Conservation (phyloP, 2,888 invertebrate species). For the Yponomeuta plumbellus region DNA sequence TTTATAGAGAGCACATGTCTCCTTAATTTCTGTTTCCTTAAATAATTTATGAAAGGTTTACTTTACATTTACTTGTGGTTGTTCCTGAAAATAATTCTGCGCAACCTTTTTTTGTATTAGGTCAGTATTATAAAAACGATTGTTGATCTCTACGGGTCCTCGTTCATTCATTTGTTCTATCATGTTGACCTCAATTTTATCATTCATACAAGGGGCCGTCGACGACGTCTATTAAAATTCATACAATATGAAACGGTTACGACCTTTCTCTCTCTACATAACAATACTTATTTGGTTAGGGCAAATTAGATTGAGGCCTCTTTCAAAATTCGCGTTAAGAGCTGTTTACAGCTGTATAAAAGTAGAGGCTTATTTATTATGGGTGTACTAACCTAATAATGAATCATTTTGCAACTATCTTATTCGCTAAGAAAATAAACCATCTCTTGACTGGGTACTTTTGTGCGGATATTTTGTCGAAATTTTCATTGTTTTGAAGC, state of each 20-base stretch:
- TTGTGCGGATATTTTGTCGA: background rate
- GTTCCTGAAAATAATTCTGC: background rate
- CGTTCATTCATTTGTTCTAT: background rate
- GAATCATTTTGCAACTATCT: background rate
- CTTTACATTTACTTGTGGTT: too few species aligned
- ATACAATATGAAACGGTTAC: slow-evolving; percentile 40
- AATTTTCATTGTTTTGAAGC: background rate
- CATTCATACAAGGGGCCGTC: slow-evolving; percentile 38
- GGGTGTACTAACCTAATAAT: background rate
- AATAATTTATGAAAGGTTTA: too few species aligned
- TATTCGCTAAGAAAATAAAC: background rate
- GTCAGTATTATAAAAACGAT: background rate
- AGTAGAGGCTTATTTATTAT: background rate
- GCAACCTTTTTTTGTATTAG: background rate
- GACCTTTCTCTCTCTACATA: slow-evolving; percentile 53
- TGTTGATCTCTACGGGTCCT: background rate
- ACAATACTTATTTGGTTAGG: slow-evolving; percentile 37
- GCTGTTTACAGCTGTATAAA: background rate
- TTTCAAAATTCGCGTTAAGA: slow-evolving; percentile 1
- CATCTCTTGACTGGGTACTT: background rate
- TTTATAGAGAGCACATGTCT: too few species aligned
- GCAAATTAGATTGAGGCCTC: slow-evolving; percentile 23
- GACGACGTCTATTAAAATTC: slow-evolving; percentile 63
- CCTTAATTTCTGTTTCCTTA: too few species aligned
- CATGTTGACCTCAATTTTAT: slow-evolving; percentile 42